Conservation (phyloP, 1,140 invertebrate genomes). For the Ruditapes philippinarum region DNA sequence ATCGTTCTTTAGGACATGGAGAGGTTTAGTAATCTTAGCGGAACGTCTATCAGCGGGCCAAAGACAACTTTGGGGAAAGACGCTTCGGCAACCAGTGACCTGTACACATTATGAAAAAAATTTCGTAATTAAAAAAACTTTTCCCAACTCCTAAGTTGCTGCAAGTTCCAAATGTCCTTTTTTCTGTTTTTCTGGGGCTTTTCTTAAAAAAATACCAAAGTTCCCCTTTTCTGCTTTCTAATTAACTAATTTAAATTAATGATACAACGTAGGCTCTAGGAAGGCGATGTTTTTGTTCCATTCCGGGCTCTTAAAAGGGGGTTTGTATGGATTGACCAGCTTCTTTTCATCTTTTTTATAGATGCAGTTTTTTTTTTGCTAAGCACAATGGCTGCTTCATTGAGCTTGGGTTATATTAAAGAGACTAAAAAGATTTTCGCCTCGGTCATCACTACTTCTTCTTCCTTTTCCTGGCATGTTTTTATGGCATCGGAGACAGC, state of each 20-base stretch:
- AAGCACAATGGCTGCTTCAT: background rate
- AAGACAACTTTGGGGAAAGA: background rate
- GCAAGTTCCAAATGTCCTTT: background rate
- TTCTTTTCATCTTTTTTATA: background rate
- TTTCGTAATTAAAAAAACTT: constrained; percentile 32
- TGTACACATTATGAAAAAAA: no score
- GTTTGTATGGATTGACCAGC: constrained; percentile 7
- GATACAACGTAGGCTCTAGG: no score
- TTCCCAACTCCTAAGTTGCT: constrained; percentile 26
- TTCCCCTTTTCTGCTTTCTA: constrained; percentile 28
- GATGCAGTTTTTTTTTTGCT: background rate
- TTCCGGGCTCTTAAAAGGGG: constrained; percentile 5
- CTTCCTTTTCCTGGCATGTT: background rate
- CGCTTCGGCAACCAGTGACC: no score
- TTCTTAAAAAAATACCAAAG: constrained; percentile 25
- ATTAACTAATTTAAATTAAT: no score
- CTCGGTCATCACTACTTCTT: background rate
- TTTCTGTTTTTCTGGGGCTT: constrained; percentile 22
- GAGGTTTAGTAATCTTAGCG: background rate
- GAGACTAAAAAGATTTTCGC: background rate
- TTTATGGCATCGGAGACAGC: background rate
- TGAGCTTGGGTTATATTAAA: constrained; percentile 1
- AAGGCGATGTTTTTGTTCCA: constrained; percentile 35
- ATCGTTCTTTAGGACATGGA: background rate
- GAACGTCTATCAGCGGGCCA: constrained; percentile 4